Evolutionary conservation across 2,888 invertebrate genomes (phyloP), one percentile per base, ranked within the genome.

Genomic region (Sarcophaga variegata): DNA sequence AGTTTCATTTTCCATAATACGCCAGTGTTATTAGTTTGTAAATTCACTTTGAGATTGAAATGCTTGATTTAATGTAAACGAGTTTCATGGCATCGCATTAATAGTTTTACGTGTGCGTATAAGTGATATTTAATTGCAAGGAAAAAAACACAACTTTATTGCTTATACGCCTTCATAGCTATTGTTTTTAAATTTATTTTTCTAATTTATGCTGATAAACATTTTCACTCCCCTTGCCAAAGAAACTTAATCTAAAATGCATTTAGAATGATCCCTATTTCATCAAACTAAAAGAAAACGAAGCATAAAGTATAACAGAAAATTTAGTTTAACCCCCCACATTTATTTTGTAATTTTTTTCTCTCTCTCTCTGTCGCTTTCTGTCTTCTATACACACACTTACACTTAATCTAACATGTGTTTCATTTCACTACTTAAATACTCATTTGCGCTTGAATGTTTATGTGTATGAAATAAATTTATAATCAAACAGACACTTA

Each of bases 391-490:
- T n/a, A 59, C 45, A 80, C 62, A 81, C 81, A 85, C 80, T 85
- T 22, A 59, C 60, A 80, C 62, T 85, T 85, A 85, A 85, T 85
- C 84, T 63, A 81, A 82, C 87, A 87, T 81, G 79, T 87, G 84
- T 82, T 87, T 78, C 87, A 82, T 79, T 76, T 87, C 79, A 71
- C 79, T 87, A 84, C 81, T 87, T 82, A 84, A 87, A 87, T 82
- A 82, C 76, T 87, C 84, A 76, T 87, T 84, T 87, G 74, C 67
- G 70, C 72, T 84, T 25, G 71, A 22, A 59, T 74, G 25, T n/a
- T 22, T 62, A 20, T 59, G 62, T 22, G 5, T 17, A 22, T n/a
- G 20, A 54, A 54, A 54, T 54, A 54, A 54, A 54, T 22, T 25
- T 69, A 45, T 59, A 76, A 62, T 20, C 27, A 63, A 25, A 78